A percentile compares a stretch with the other conserved stretches of the same genome.
These are phyloP conservation scores for Resseliella maxima DNA, from an alignment of 2,888 invertebrate species.

Conservation along the genomic window DNA sequence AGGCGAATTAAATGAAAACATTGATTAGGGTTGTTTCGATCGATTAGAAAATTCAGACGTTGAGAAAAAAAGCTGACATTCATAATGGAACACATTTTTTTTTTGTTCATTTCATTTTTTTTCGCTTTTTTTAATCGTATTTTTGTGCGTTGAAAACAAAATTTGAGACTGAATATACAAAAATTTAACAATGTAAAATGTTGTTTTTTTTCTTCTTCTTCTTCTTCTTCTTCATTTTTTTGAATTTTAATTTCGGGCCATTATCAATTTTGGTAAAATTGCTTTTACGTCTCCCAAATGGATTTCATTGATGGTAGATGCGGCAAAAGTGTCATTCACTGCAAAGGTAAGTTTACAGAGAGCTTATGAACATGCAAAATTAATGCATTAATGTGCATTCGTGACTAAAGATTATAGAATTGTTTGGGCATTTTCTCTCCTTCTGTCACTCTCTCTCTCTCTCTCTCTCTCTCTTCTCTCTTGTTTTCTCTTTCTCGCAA, in stretches of 20 bases:
- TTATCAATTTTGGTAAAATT: no score
- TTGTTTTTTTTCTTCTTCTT: neutral
- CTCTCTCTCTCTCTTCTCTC: no score
- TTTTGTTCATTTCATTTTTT: neutral
- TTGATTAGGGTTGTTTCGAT: neutral
- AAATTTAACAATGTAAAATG: neutral
- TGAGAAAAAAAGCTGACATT: neutral
- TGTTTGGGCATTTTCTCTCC: neutral
- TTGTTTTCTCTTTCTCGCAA: neutral
- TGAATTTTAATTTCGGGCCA: neutral
- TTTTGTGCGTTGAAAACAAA: constrained; percentile 30
- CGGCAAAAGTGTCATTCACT: neutral
- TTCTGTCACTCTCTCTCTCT: neutral
- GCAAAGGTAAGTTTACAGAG: constrained; percentile 29
- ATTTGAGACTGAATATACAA: constrained; percentile 39
- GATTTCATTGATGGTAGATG: no score
- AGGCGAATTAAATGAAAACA: neutral
- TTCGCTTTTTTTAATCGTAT: constrained; percentile 7
- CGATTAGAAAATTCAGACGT: neutral
- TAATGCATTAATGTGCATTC: constrained; percentile 23
- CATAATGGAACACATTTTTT: neutral
- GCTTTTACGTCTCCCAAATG: no score
- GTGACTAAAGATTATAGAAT: constrained; percentile 7
- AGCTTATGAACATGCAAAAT: neutral
- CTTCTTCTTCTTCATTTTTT: neutral